phyloP scores from a whole-genome alignment of 2,113 vertebrate species.

The Merops nubicus region DNA sequence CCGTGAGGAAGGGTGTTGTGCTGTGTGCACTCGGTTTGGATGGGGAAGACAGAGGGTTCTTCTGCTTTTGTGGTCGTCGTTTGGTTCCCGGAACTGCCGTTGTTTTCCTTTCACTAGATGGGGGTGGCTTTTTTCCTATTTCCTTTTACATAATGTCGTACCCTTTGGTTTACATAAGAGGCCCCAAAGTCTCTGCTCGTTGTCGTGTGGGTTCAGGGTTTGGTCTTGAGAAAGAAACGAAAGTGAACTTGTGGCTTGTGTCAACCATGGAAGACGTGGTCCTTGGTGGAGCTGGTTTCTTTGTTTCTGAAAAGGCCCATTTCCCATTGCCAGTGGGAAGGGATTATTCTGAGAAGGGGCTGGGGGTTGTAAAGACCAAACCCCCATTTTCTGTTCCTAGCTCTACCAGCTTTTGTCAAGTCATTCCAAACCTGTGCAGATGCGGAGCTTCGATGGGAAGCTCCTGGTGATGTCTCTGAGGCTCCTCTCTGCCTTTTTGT shows the following conservation, averaged over 20 bases:
- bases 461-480: not conserved
- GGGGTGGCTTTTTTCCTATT: slow-evolving; percentile 7
- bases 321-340: not conserved
- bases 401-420: not conserved
- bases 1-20: not conserved
- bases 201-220: not conserved
- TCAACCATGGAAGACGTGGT: rapidly evolving
- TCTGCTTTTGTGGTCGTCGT: slow-evolving; percentile 36
- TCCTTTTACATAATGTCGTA: not conserved
- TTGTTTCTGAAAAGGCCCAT: not conserved
- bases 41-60: not conserved
- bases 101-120: slow-evolving; percentile 33
- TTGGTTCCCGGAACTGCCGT: not conserved
- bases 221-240: not conserved
- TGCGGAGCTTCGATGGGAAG: rapidly evolving
- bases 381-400: not conserved
- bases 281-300: rapidly evolving
- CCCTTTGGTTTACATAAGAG: not conserved
- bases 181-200: not conserved
- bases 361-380: not conserved
- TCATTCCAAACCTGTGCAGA: not conserved
- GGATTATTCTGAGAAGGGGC: not conserved
- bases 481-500: not conserved
- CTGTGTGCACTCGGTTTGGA: not conserved
- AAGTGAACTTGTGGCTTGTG: not conserved